Evolutionary conservation across 2,888 invertebrate species (phyloP).

Genomic region (Athalia circularis): DNA sequence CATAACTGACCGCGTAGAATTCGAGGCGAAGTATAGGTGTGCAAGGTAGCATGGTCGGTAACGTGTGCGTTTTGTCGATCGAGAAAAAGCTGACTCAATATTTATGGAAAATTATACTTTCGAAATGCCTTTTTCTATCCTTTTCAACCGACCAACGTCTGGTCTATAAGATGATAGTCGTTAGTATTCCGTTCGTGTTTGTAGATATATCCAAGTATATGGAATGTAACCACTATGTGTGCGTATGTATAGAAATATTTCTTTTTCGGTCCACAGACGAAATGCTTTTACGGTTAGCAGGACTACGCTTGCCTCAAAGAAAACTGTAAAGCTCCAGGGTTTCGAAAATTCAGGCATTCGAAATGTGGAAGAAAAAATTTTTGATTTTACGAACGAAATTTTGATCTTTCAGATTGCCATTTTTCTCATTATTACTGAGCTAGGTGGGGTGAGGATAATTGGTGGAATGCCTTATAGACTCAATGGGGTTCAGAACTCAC

Average conservation of each 20-base stretch:
- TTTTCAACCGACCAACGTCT: background rate
- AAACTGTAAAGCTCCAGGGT: no score
- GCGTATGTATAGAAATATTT: background rate
- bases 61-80: no score
- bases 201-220: background rate
- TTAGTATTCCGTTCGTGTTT: conserved; percentile 13
- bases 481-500: background rate
- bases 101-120: conserved; percentile 5
- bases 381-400: no score
- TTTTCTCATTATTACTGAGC: no score
- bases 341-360: no score
- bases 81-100: background rate
- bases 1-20: no score
- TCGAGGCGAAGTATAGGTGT: no score
- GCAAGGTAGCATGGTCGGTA: no score
- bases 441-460: no score
- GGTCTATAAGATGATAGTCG: conserved; percentile 1
- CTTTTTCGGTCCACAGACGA: background rate
- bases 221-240: background rate
- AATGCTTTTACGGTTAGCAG: background rate
- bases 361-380: no score
- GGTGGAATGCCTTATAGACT: no score
- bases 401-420: no score
- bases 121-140: background rate
- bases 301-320: background rate